phyloP scores from a whole-genome alignment of 2,888 invertebrate genomes.

The Laspeyria flexula region DNA sequence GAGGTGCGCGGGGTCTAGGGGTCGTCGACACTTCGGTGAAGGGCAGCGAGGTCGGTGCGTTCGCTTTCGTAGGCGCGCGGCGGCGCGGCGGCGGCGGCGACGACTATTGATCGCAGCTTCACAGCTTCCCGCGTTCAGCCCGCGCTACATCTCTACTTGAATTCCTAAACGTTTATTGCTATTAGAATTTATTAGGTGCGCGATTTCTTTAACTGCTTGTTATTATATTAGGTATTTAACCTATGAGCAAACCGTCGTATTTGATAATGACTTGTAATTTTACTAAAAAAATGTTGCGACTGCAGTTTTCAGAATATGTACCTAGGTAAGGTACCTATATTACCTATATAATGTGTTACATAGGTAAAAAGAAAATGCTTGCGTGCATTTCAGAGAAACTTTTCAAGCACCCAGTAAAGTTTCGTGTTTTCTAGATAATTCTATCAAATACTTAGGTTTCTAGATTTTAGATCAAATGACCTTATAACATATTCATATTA shows the following conservation, averaged over 20 bases:
- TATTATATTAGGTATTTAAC: not conserved
- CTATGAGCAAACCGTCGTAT: not conserved
- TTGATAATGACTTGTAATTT: not conserved
- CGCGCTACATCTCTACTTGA: conserved; percentile 46
- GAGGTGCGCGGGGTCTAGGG: conserved; percentile 59
- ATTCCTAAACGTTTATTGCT: conserved; percentile 45
- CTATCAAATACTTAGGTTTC: too few relatives aligned
- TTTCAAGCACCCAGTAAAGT: too few relatives aligned
- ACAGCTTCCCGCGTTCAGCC: conserved; percentile 64
- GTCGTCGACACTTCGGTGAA: conserved; percentile 82
- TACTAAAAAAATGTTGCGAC: too few relatives aligned
- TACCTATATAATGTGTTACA: too few relatives aligned
- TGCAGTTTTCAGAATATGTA: too few relatives aligned
- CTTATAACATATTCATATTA: too few relatives aligned
- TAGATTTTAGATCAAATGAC: too few relatives aligned
- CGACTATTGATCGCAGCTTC: conserved; percentile 79
- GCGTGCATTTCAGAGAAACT: too few relatives aligned
- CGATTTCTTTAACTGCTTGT: not conserved
- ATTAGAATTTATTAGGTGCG: conserved; percentile 24
- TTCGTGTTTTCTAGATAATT: too few relatives aligned
- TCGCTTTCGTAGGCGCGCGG: conserved; percentile 76
- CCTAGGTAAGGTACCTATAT: too few relatives aligned
- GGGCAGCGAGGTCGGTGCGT: conserved; percentile 82
- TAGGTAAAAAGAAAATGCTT: too few relatives aligned
- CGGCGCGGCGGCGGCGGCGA: conserved; percentile 53